Base-by-base conservation (phyloP, 2,888 invertebrate genomes). In the Quadriops clusia region DNA sequence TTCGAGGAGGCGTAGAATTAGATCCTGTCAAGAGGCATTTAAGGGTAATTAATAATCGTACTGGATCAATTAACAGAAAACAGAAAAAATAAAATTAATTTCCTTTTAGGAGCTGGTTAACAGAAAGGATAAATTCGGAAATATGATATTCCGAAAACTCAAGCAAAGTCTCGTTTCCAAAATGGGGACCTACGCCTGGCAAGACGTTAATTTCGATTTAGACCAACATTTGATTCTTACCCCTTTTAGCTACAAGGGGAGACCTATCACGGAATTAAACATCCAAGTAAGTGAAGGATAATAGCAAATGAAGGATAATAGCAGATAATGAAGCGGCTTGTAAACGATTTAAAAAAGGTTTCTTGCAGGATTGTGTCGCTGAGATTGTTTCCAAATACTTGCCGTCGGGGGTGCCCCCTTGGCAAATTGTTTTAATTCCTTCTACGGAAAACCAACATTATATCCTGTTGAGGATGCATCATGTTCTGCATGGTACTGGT, bases 161-260 rank as follows among this genome's bases (percentile, higher is more conserved):
- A 67, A 73, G 3, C 75, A 77, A 30, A 62, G 68, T 20, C 56
- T 86, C 25, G 74, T 77, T 0, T 75, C 77, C 0, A 73, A 75
- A 45, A 84, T 78, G 72, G 82, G 82, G 1, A 72, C 77, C 41
- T 85, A 85, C 52, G 83, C 79, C 0, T 86, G 85, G 85, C 68
- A 68, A 45, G 57, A 57, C 4, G 61, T 64, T 0, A 58, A 66
- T 18, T 80, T 78, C 52, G 61, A 68, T 28, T 56, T 79, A 22
- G 77, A 81, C 34, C 79, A 82, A 51, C 82, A 85, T 46, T 60
- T 83, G 5, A 58, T 77, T 7, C 56, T 74, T 0, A 71, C 77
- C 3, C 72, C 72, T 3, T 65, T 67, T 16, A 69, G 68, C 8
- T 78, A 74, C 48, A 71, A 80, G 36, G 80, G 81, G 7, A 64